Evolutionary conservation across 30 jellyfish, hydroid and myxozoan species (phyloP), one percentile per base, ranked within the genome.

Genomic region (Sanderia malayensis): DNA sequence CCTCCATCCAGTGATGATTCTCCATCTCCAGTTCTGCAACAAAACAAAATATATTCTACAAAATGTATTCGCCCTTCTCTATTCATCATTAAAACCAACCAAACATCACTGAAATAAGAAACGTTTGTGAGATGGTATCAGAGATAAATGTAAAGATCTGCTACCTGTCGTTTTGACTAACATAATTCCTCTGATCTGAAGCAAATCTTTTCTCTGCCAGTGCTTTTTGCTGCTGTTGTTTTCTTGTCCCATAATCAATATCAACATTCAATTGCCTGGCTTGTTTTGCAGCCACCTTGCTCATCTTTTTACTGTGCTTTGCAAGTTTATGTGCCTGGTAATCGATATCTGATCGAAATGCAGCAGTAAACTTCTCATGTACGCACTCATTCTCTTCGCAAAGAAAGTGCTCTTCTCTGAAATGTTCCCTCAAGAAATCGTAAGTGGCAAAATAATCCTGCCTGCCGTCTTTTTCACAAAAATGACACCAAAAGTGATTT

Each of bases 401-500:
- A 24, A 92, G 72, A 37, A 34, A 84, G 49, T 92, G 98, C 3
- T 79, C 86, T 27, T 61, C 47, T 20, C 92, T 52, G 62, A 92
- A 92, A 75, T 92, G 98, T 0, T 72, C 61, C 61, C 98, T 73
- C 70, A 92, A 73, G 64, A 64, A 87, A 2, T 78, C 81, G 62
- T 92, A 92, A 46, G 58, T 82, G 45, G 70, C 86, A 73, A 81
- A 92, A 53, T 92, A 92, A 24, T 84, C 96, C 58, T 92, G 98
- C 70, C 72, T 84, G 6, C 98, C 98, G 84, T 92, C 98, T 19
- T 84, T 80, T 58, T 92, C 98, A 63, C 98, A 92, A 53, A 92
- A 83, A 58, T 92, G 98, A 55, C 98, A 92, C 98, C 98, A 92
- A 67, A 92, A 92, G 44, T 92, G 98, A 66, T 74, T 84, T 70